Evolutionary conservation across 92 coral and sea anemone genomes (phyloP).

Genomic region (Porites cylindrica): DNA sequence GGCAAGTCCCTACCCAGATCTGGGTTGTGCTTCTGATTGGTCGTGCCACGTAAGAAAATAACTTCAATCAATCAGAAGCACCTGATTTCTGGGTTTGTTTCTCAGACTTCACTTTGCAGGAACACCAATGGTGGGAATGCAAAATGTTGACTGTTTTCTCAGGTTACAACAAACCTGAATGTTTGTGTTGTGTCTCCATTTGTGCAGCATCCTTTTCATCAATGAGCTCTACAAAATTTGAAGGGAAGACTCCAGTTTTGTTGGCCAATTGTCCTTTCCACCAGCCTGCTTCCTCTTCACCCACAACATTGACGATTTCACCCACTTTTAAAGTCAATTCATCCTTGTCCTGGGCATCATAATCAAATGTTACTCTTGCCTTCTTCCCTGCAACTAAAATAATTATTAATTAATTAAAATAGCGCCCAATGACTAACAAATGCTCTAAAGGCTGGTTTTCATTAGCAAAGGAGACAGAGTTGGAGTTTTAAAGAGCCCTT

Average conservation of each 20-base stretch:
- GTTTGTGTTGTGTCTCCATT: conserved; percentile 4
- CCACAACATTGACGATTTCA: conserved; percentile 70
- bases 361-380: conserved; percentile 90
- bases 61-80: too few relatives aligned
- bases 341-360: conserved; percentile 85
- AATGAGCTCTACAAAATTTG: conserved; percentile 87
- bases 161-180: neutral
- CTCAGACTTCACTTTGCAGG: too few relatives aligned
- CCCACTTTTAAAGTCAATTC: conserved; percentile 76
- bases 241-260: conserved; percentile 84
- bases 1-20: too few relatives aligned
- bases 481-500: too few relatives aligned
- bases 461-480: neutral
- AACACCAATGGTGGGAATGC: too few relatives aligned
- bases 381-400: conserved; percentile 65
- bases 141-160: too few relatives aligned
- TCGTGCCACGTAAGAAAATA: too few relatives aligned
- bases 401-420: neutral
- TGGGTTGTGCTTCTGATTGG: too few relatives aligned
- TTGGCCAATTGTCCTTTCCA: conserved; percentile 84
- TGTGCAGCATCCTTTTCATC: conserved; percentile 44
- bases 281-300: conserved; percentile 93
- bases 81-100: too few relatives aligned
- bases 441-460: neutral
- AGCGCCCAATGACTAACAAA: neutral